Evolutionary conservation across 2,113 vertebrate genomes (phyloP), one percentile per base, ranked within the genome.

Genomic region (Poeciliopsis retropinna): DNA sequence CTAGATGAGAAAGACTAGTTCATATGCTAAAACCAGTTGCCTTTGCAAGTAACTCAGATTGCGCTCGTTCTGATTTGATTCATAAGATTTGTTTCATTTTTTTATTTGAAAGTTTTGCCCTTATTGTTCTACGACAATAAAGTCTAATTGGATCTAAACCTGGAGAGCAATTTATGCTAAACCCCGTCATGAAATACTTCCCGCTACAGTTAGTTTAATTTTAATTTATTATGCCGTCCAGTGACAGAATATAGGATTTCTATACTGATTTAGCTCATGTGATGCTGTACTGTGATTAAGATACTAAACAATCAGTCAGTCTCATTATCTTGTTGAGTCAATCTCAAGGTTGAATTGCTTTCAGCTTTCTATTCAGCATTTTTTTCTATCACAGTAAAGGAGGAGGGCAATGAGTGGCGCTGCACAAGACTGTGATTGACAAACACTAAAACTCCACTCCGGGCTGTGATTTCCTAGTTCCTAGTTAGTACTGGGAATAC

Each of bases 51-150:
- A 32, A 51, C 70, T 67, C 29, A 29, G 62, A 70, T 3, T 71
- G 37, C 39, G 4, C 32, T 67, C 14, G n/a, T 72, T 14, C 5
- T 7, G 30, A 70, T 71, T 34, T 29, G 14, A 60, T 62, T 72
- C 28, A 80, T 68, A 39, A 73, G 72, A 84, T 74, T 60, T 27
- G 30, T 79, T 80, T 77, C 30, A 70, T 51, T 30, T 32, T 69
- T 69, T 69, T 2, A 74, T 76, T 47, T 70, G 62, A 63, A 30
- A 72, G 73, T 73, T 73, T 71, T 73, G 14, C 68, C 41, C 62
- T 13, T 41, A 70, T 79, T 84, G 70, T 69, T 85, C 73, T 29
- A 15, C 60, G 39, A 67, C 57, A 68, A 64, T 70, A 60, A 70
- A 51, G 77, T 85, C 67, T 75, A 73, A 32, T 44, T 70, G 44